Percentiles rank a stretch among this genome's conserved stretches.
phyloP scores from a whole-genome alignment of 2,113 vertebrate genomes.

The Lonchura striata region DNA sequence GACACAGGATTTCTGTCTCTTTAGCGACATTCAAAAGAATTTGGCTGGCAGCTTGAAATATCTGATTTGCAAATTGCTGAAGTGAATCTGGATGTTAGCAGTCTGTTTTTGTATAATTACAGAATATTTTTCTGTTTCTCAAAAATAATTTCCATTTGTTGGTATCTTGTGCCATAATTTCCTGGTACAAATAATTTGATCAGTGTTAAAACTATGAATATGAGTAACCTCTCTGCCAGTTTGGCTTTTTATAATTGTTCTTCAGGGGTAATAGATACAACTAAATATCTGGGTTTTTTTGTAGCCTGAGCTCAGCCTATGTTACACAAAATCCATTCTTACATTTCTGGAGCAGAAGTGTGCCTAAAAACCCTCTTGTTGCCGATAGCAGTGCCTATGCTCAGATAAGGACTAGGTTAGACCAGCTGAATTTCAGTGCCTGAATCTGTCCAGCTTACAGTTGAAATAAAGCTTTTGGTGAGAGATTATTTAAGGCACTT shows the following conservation, averaged over 20 bases:
- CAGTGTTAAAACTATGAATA: background rate
- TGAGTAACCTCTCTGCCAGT: background rate
- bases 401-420: background rate
- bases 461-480: background rate
- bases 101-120: background rate
- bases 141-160: background rate
- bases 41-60: background rate
- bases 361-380: too few relatives aligned
- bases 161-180: rapidly evolving
- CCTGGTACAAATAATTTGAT: background rate
- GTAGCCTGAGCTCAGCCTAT: background rate
- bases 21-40: background rate
- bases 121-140: background rate
- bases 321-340: background rate
- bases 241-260: background rate
- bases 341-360: background rate
- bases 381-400: background rate
- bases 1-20: background rate
- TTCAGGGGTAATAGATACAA: background rate
- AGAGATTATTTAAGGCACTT: background rate
- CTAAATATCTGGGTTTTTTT: background rate
- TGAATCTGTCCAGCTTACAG: background rate
- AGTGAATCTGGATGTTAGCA: background rate
- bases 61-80: background rate
- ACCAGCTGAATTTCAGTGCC: background rate